phyloP scores from a whole-genome alignment of 2,888 invertebrate genomes.

The Meganola albula region DNA sequence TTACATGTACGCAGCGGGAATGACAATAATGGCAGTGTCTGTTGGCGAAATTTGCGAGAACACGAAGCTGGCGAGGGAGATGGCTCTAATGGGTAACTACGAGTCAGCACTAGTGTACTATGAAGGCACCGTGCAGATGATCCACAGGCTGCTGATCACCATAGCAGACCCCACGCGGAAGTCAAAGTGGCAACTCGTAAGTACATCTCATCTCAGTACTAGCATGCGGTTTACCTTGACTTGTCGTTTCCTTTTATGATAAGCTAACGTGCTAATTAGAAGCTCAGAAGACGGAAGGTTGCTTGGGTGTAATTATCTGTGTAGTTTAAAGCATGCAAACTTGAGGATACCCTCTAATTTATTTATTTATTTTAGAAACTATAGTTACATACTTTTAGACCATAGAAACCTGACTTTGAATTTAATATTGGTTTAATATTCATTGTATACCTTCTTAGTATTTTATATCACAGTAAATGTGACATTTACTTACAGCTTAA shows the following conservation, averaged over 20 bases:
- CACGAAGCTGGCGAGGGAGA: constrained; percentile 95
- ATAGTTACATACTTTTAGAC: too few species aligned
- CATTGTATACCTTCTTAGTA: too few species aligned
- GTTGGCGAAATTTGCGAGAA: constrained; percentile 96
- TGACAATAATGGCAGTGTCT: constrained; percentile 91
- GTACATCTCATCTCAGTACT: constrained; percentile 27
- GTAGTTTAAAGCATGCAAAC: too few species aligned
- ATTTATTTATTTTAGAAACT: too few species aligned
- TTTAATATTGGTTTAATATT: too few species aligned
- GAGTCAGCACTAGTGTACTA: constrained; percentile 96
- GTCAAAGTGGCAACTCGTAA: constrained; percentile 93
- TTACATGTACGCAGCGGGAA: constrained; percentile 77
- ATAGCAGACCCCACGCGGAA: constrained; percentile 89
- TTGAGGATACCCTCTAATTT: too few species aligned
- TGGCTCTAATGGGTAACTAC: constrained; percentile 96
- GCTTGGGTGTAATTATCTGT: constrained; percentile 35
- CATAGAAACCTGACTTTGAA: too few species aligned
- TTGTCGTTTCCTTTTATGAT: constrained; percentile 64
- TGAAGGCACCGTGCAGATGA: constrained; percentile 94
- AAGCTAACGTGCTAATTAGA: constrained; percentile 54
- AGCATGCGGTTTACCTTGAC: constrained; percentile 54
- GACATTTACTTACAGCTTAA: too few species aligned
- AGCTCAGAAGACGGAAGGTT: constrained; percentile 62
- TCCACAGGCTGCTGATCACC: constrained; percentile 88
- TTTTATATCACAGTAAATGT: too few species aligned